Evolutionary conservation across 2,113 vertebrate genomes (phyloP).

Genomic region (Oostethus manadensis): DNA sequence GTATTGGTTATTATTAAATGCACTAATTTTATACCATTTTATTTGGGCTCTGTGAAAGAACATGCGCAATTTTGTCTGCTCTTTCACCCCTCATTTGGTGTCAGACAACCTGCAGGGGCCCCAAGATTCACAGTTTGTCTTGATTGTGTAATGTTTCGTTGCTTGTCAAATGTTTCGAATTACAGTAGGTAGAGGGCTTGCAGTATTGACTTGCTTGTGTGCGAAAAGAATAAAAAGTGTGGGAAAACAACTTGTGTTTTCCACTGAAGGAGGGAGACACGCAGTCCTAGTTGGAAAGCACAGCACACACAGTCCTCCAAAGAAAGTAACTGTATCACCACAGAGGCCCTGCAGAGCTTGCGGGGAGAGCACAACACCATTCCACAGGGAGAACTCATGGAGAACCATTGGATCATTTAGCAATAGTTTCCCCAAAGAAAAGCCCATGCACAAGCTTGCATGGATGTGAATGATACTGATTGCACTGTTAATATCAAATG

Average conservation of each 20-base stretch:
- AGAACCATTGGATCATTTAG: no score
- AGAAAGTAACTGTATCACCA: constrained; percentile 53
- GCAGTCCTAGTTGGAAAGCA: constrained; percentile 42
- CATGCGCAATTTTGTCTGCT: not conserved
- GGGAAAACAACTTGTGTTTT: not conserved
- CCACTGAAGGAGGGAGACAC: constrained; percentile 8
- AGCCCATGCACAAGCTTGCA: not conserved
- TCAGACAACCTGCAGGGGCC: constrained; percentile 14
- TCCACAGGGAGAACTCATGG: constrained; percentile 9
- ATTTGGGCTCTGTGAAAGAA: not conserved
- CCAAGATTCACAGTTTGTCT: constrained; percentile 27
- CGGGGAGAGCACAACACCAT: constrained; percentile 28
- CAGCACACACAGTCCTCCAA: constrained; percentile 29
- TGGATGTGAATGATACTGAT: not conserved
- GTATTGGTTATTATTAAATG: not conserved
- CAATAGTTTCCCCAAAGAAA: no score
- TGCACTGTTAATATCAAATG: not conserved
- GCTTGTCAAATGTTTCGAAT: not conserved
- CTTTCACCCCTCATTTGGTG: constrained; percentile 22
- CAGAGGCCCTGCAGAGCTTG: constrained; percentile 29
- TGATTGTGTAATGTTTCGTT: not conserved
- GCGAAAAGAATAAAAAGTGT: not conserved
- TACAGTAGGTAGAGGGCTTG: not conserved
- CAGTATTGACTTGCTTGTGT: not conserved
- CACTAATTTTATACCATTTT: constrained; percentile 1